A percentile compares a stretch with the other conserved stretches of the same genome.
Evolutionary conservation across 2,888 invertebrate species (phyloP).

Genomic region (Bruchidius siliquastri): DNA sequence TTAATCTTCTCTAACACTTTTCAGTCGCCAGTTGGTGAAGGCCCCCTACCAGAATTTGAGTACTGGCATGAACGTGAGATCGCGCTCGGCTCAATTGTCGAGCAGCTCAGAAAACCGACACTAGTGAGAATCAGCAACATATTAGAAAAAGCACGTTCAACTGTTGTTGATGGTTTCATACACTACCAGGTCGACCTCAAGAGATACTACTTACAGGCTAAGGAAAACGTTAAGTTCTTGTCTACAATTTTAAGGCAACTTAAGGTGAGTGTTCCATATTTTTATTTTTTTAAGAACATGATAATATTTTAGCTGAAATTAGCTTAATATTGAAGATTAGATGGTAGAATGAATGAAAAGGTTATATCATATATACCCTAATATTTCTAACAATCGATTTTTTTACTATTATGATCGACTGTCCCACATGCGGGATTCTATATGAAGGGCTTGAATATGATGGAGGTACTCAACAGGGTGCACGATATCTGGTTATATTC

Average conservation of each 20-base stretch:
- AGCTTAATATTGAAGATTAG: too few relatives aligned
- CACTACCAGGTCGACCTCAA: constrained; percentile 58
- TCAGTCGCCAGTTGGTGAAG: constrained; percentile 61
- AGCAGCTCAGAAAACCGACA: constrained; percentile 73
- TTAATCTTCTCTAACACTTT: constrained; percentile 12
- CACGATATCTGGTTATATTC: too few relatives aligned
- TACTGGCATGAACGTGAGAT: constrained; percentile 82
- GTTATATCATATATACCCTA: too few relatives aligned
- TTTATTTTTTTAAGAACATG: background rate
- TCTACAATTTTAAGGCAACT: constrained; percentile 71
- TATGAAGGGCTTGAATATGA: too few relatives aligned
- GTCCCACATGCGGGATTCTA: too few relatives aligned
- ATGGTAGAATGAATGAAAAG: too few relatives aligned
- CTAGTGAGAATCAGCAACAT: constrained; percentile 59
- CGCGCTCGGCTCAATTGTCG: constrained; percentile 70
- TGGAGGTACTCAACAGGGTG: too few relatives aligned
- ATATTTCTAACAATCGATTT: too few relatives aligned
- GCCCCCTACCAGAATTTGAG: constrained; percentile 79
- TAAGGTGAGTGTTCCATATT: constrained; percentile 45
- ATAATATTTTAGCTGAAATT: too few relatives aligned
- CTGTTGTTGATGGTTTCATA: constrained; percentile 56
- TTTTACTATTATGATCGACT: too few relatives aligned
- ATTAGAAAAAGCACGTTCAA: constrained; percentile 54
- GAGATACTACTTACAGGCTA: constrained; percentile 65
- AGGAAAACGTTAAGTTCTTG: constrained; percentile 75